Evolutionary conservation across 2,113 vertebrate species (phyloP).

Genomic region (Aldabrachelys gigantea): DNA sequence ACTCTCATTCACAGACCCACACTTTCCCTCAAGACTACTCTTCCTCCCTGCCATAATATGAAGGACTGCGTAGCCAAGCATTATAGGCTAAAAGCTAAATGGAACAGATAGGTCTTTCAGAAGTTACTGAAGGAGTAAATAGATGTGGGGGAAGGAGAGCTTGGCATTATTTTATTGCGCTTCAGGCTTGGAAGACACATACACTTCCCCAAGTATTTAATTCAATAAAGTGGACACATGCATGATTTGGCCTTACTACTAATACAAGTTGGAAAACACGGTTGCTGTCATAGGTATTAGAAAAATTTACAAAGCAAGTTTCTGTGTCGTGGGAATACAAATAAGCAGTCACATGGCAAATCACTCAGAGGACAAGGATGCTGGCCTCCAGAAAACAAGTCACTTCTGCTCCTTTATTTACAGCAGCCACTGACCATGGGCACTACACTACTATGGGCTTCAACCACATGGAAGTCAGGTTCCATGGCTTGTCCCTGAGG

Average conservation of each 20-base stretch:
- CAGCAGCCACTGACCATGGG: neutral
- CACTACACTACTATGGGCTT: neutral
- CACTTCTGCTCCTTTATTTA: neutral
- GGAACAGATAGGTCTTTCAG: neutral
- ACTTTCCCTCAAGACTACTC: neutral
- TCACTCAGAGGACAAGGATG: neutral
- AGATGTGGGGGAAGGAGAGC: neutral
- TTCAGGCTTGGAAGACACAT: neutral
- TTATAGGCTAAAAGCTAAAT: neutral
- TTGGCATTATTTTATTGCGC: neutral
- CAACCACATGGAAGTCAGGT: neutral
- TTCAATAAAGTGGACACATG: neutral
- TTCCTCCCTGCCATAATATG: neutral
- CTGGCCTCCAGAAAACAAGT: neutral
- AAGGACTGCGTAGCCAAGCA: neutral
- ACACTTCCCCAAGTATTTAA: neutral
- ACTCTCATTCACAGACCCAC: neutral
- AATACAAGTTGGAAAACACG: neutral
- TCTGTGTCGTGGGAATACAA: neutral
- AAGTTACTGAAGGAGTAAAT: neutral
- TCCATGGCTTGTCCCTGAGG: neutral
- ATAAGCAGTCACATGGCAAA: neutral
- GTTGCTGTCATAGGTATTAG: neutral
- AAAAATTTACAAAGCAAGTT: neutral
- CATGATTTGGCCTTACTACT: neutral